Evolutionary conservation across 2,888 invertebrate genomes (phyloP).

Genomic region (Apamea crenata): DNA sequence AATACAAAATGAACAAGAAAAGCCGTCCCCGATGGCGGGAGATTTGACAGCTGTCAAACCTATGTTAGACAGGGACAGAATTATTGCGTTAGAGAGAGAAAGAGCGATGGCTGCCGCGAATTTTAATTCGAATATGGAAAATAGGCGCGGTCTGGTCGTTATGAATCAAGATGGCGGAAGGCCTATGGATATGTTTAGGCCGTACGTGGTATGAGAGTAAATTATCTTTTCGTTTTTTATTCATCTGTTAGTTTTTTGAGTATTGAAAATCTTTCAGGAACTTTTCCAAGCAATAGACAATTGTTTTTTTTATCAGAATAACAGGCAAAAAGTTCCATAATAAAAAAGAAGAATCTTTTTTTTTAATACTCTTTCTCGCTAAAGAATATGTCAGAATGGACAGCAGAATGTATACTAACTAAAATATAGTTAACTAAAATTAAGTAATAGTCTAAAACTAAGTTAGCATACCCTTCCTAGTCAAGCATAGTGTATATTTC

Average conservation of each 20-base stretch:
- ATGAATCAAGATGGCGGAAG: constrained; percentile 87
- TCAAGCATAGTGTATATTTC: constrained; percentile 67
- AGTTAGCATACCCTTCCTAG: constrained; percentile 61
- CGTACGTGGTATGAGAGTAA: constrained; percentile 89
- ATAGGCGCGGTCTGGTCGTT: constrained; percentile 85
- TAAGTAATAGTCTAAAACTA: constrained; percentile 45
- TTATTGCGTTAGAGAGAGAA: constrained; percentile 86
- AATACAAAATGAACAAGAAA: constrained; percentile 78
- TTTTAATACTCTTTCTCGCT: neutral
- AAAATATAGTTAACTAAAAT: neutral
- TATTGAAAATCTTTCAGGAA: constrained; percentile 6
- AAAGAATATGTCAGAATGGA: neutral
- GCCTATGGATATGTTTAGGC: constrained; percentile 88
- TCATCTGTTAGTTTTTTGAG: constrained; percentile 36
- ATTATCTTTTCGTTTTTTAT: constrained; percentile 76
- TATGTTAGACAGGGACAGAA: constrained; percentile 87
- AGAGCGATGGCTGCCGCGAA: constrained; percentile 88
- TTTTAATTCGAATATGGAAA: constrained; percentile 89
- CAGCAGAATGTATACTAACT: constrained; percentile 56
- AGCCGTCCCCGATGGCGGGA: constrained; percentile 80
- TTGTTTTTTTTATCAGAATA: neutral
- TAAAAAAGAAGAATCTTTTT: neutral
- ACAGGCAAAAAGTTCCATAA: neutral
- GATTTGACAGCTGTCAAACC: constrained; percentile 89
- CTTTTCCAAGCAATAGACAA: neutral